Base-by-base conservation (phyloP, 1,140 invertebrate genomes). In the Drosophila pseudoananassae region DNA sequence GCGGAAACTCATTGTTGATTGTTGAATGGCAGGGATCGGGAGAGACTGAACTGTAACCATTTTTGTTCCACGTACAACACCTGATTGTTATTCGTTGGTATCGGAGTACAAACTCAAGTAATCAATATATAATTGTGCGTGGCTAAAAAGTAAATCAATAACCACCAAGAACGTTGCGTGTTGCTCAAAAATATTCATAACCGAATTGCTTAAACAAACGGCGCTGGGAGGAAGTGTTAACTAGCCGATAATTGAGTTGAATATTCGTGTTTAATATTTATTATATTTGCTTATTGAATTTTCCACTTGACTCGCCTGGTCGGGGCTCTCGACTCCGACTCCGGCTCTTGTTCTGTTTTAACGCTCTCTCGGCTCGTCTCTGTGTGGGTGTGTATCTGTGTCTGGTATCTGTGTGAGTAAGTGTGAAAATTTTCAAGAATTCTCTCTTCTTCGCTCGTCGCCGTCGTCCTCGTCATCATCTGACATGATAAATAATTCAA, bases 401-500 rank as follows among this genome's bases (percentile, higher is more conserved):
- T 56, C 9, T 63, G 17, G 66, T 78, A 36, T 71, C 5, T 77
- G 33, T 66, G 43, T 80, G 23, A 71, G 45, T 81, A 82, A 75
- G 78, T 87, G 83, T 88, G 73, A 88, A 88, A 88, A 88, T 87
- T 87, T 88, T 87, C 83, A 87, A 88, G 82, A 85, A 85, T 88
- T 87, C 73, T 88, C 75, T 87, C 78, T 87, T 87, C 83, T 88
- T 74, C 72, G 71, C 54, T 54, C 72, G 61, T 50, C 59, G 31
- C 47, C 54, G 50, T 38, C 57, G 23, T 58, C 57, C 29, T 43
- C 76, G 43, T 52, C 76, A 65, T 71, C 77, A 71, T 78, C 75
- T 90, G 87, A 90, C 88, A 90, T 90, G 85, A 90, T 90, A 90
- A 90, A 89, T 89, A 90, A 90, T 85, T 84, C 85, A 85, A 72